Base-by-base conservation (phyloP, 1,140 invertebrate genomes). In the Caenorhabditis tropicalis region DNA sequence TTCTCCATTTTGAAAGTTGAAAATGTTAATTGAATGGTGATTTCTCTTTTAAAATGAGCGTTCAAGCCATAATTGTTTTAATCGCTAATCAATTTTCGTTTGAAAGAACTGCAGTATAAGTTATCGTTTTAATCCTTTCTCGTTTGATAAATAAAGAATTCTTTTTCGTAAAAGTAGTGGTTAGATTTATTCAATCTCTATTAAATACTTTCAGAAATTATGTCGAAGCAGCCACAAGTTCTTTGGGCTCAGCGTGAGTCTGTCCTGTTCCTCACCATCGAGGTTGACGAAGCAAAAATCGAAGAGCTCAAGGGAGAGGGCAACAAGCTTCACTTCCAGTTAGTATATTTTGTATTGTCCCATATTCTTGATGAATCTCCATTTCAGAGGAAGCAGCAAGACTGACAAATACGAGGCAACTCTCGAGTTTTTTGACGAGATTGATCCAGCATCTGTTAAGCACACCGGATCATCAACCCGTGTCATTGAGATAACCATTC, bases 361-460 rank as follows among this genome's bases (percentile, higher is more conserved):
- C 0, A 81, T 58, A 24, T 48, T 39, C 39, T 48, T 7, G 0
- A 46, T 51, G 5, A 19, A 9, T 10, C 9, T 53, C 24, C 6
- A 43, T 60, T 82, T 58, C 39, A 83, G 82, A 33, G 82, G 82
- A 74, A 83, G 56, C 56, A 83, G 56, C 29, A 70, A 83, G 46
- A 70, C 43, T 19, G 53, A 49, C 39, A 83, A 60, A 19, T 83
- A 83, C 58, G 82, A 83, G 43, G 24, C 82, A n/a, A 65, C 82
- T 9, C 46, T 83, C 27, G 82, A 83, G 10, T 79, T 83, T 60
- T 83, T 83, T 43, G 82, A 60, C 43, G 82, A 83, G 27, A 58
- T 83, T 21, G 56, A 83, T 19, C 29, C 27, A 31, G 82, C 51
- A 6, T 53, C 51, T 15, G 46, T 83, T 0, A 83, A 83, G 43